Evolutionary conservation across 2,113 vertebrate genomes (phyloP).

Genomic region (Menura novaehollandiae): DNA sequence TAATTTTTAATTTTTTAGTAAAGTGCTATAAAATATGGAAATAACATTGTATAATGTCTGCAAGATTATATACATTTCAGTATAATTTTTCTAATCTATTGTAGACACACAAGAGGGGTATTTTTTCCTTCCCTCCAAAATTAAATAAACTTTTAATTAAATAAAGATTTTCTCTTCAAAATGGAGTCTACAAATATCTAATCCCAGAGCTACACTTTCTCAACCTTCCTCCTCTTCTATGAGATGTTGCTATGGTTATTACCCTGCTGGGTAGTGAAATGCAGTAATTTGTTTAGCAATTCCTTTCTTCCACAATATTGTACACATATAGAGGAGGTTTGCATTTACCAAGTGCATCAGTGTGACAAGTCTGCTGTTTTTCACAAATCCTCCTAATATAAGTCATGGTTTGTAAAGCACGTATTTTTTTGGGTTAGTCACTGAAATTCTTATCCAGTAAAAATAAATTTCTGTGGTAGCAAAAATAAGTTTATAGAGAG

Average conservation of each 20-base stretch:
- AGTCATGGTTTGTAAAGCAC: slow-evolving; percentile 7
- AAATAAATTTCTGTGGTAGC: neutral
- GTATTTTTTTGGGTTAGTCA: neutral
- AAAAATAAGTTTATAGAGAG: neutral
- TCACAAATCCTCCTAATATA: neutral
- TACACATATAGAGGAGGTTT: neutral
- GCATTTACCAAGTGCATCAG: neutral
- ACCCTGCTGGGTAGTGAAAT: slow-evolving; percentile 42
- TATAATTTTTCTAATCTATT: neutral
- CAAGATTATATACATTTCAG: neutral
- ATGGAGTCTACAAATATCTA: slow-evolving; percentile 19
- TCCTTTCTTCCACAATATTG: neutral
- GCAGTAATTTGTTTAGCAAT: slow-evolving; percentile 40
- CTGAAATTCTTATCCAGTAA: neutral
- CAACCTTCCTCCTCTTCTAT: neutral
- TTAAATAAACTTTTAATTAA: slow-evolving; percentile 59
- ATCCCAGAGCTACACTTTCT: slow-evolving; percentile 35
- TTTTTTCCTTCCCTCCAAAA: neutral
- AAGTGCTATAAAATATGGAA: neutral
- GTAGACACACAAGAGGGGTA: neutral
- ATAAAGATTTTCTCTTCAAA: slow-evolving; percentile 18
- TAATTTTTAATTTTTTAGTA: neutral
- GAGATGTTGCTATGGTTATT: slow-evolving; percentile 62
- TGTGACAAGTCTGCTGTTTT: neutral
- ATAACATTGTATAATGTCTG: neutral